These are phyloP conservation scores for Ahaetulla prasina DNA, from an alignment of 2,113 vertebrate genomes.

Conservation along the genomic window DNA sequence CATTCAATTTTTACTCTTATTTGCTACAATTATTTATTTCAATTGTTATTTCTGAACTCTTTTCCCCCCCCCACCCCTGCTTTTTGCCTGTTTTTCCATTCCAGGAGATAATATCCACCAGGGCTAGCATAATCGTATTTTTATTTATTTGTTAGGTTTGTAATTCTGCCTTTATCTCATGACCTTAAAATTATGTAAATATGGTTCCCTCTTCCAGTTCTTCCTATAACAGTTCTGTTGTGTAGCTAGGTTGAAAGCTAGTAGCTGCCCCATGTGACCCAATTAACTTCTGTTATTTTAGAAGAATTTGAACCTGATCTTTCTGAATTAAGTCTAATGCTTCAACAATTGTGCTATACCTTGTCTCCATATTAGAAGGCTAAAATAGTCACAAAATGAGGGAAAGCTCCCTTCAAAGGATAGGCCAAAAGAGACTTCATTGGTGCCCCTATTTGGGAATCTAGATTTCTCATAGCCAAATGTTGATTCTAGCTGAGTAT, in stretches of 20 bases:
- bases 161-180: background rate
- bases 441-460: background rate
- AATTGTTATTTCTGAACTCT: background rate
- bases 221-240: background rate
- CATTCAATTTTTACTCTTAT: background rate
- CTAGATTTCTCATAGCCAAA: background rate
- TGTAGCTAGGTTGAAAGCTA: background rate
- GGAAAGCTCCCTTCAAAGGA: background rate
- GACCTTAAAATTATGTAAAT: background rate
- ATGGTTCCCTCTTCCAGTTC: background rate
- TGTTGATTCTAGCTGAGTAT: background rate
- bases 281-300: background rate
- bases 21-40: background rate
- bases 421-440: background rate
- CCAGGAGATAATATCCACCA: background rate
- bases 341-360: background rate
- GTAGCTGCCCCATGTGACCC: background rate
- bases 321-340: background rate
- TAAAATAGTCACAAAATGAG: background rate
- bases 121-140: background rate
- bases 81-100: background rate
- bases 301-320: background rate
- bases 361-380: background rate
- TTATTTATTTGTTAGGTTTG: background rate
- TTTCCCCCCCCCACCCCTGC: accelerated